These are phyloP conservation scores for Tetramorium simillimum DNA, from an alignment of 1,140 invertebrate species.

Conservation along the genomic window DNA sequence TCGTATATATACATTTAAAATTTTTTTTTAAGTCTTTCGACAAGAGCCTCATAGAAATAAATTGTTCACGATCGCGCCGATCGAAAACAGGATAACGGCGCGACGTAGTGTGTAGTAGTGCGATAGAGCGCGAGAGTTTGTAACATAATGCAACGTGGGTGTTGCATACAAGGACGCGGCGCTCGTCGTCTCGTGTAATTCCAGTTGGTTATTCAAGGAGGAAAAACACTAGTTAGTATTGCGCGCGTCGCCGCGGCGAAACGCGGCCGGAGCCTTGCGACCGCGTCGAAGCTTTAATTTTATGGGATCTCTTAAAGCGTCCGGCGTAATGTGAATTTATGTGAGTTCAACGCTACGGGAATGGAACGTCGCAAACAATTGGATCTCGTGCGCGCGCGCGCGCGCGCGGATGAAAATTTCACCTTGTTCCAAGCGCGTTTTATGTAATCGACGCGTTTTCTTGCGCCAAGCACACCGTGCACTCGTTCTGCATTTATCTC, in stretches of 20 bases:
- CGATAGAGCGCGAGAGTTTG: slow-evolving; percentile 1
- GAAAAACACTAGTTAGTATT: slow-evolving; percentile 34
- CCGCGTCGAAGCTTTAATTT: slow-evolving; percentile 9
- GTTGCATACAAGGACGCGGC: slow-evolving; percentile 50
- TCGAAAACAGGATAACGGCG: background rate
- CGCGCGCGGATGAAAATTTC: background rate
- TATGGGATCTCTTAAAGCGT: slow-evolving; percentile 9
- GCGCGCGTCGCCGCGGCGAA: background rate
- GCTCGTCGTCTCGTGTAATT: slow-evolving; percentile 38
- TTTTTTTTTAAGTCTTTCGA: background rate
- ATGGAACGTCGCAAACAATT: background rate
- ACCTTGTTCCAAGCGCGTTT: background rate
- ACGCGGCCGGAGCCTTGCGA: background rate
- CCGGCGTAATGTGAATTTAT: slow-evolving; percentile 21
- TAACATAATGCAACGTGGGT: slow-evolving; percentile 54
- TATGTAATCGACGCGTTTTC: background rate
- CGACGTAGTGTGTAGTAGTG: no score
- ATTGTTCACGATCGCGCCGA: slow-evolving; percentile 8
- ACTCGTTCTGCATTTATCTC: background rate
- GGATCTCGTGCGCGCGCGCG: background rate
- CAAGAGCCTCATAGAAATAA: background rate
- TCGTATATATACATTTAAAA: background rate
- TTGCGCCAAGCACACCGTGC: background rate
- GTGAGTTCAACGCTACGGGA: background rate
- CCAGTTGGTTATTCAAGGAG: slow-evolving; percentile 27